A percentile compares a stretch with the other conserved stretches of the same genome.
These are phyloP conservation scores for Muscicapa adusta DNA, from an alignment of 2,113 vertebrate genomes.

Conservation along the genomic window DNA sequence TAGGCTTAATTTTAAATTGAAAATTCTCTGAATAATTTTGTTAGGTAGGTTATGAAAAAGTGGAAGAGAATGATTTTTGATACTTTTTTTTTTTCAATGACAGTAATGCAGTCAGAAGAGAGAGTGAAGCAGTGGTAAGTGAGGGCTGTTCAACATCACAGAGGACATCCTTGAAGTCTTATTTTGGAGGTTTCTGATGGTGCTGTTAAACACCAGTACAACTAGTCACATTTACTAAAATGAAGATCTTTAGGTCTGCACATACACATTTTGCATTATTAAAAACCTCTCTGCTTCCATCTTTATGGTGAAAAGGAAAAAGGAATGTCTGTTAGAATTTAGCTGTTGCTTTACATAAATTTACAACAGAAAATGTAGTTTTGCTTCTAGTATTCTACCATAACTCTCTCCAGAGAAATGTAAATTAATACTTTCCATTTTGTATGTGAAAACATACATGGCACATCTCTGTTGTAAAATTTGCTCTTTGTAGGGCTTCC, in stretches of 20 bases:
- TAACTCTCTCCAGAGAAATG: not conserved
- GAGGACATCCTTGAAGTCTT: not conserved
- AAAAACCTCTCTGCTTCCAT: not conserved
- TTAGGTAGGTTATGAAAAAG: slow-evolving; percentile 4
- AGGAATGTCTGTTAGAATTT: not conserved
- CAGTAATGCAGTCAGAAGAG: not conserved
- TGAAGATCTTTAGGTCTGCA: not conserved
- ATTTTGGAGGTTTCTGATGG: not conserved
- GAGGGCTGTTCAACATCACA: slow-evolving; percentile 12
- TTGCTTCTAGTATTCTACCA: not conserved
- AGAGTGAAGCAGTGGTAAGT: not conserved
- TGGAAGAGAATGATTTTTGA: not conserved
- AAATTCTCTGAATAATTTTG: not conserved
- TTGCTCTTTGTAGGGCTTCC: not conserved
- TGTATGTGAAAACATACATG: not conserved
- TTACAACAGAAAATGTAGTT: not conserved
- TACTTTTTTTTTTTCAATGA: slow-evolving; percentile 5
- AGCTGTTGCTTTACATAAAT: not conserved
- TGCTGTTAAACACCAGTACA: not conserved
- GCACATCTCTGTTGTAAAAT: not conserved
- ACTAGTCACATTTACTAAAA: not conserved
- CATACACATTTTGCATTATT: not conserved
- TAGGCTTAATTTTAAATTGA: not conserved
- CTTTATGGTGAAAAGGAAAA: not conserved
- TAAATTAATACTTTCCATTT: not conserved